phyloP scores from a whole-genome alignment of 2,888 invertebrate species.

The Leucophora obtusa region DNA sequence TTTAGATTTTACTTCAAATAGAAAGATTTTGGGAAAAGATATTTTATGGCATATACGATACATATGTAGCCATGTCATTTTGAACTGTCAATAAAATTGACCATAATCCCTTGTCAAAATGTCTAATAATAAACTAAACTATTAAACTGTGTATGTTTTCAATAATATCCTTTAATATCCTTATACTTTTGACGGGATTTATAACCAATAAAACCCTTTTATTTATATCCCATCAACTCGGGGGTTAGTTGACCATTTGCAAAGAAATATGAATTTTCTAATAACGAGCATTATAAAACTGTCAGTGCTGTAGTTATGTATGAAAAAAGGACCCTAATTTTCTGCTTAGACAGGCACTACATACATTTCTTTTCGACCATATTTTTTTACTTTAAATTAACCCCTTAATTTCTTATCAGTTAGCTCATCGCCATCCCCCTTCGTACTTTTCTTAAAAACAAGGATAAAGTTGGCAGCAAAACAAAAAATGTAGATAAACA shows the following conservation, averaged over 20 bases:
- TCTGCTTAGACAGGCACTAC: conserved; percentile 54
- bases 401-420: conserved; percentile 43
- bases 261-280: background rate
- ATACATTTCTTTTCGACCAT: conserved; percentile 47
- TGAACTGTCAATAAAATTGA: conserved; percentile 50
- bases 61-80: conserved; percentile 25
- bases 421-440: conserved; percentile 13
- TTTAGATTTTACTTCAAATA: too few species aligned
- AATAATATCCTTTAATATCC: conserved; percentile 37
- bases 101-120: conserved; percentile 55
- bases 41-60: background rate
- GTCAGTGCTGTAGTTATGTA: background rate
- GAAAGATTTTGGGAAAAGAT: background rate
- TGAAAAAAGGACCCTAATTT: conserved; percentile 52
- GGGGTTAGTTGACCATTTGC: conserved; percentile 27
- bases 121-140: conserved; percentile 39
- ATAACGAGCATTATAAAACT: background rate
- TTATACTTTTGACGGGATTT: conserved; percentile 32
- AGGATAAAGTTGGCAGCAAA: background rate
- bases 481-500: conserved; percentile 31
- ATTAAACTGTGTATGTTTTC: conserved; percentile 45
- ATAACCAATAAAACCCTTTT: conserved; percentile 13
- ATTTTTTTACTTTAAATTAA: background rate
- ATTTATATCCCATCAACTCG: conserved; percentile 6
- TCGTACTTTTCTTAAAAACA: background rate